Evolutionary conservation across 2,113 vertebrate species (phyloP).

Genomic region (Rhinoptilus africanus): DNA sequence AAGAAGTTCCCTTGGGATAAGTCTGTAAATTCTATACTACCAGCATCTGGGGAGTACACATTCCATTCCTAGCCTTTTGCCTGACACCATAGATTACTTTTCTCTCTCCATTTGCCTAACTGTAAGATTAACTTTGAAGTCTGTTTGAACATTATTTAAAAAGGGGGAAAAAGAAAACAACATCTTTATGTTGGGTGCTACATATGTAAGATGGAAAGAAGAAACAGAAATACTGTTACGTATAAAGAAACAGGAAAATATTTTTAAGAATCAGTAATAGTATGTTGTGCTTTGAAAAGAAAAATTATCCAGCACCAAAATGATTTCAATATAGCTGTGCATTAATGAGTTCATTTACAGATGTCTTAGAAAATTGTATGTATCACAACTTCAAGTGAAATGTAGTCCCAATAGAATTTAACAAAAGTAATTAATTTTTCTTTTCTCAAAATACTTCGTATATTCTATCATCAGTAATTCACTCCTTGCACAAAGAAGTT

Average conservation of each 20-base stretch:
- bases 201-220: neutral
- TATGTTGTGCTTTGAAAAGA: conserved; percentile 34
- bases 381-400: conserved; percentile 46
- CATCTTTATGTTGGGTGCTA: neutral
- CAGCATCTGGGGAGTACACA: neutral
- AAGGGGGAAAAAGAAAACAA: neutral
- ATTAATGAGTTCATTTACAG: conserved; percentile 75
- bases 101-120: neutral
- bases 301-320: conserved; percentile 62
- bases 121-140: neutral
- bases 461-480: conserved; percentile 3
- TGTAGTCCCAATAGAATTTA: conserved; percentile 51
- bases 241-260: conserved; percentile 29
- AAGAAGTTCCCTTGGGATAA: neutral
- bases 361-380: conserved; percentile 57
- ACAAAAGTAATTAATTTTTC: conserved; percentile 50
- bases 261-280: conserved; percentile 61
- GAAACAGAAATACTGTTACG: neutral
- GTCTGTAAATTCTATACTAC: neutral
- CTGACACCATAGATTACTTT: neutral
- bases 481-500: neutral
- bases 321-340: conserved; percentile 39
- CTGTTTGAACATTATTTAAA: neutral
- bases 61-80: neutral
- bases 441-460: conserved; percentile 43